A percentile compares a stretch with the other conserved stretches of the same genome.
phyloP scores from a whole-genome alignment of 2,888 invertebrate species.

The Zygothrica quintamaculata region DNA sequence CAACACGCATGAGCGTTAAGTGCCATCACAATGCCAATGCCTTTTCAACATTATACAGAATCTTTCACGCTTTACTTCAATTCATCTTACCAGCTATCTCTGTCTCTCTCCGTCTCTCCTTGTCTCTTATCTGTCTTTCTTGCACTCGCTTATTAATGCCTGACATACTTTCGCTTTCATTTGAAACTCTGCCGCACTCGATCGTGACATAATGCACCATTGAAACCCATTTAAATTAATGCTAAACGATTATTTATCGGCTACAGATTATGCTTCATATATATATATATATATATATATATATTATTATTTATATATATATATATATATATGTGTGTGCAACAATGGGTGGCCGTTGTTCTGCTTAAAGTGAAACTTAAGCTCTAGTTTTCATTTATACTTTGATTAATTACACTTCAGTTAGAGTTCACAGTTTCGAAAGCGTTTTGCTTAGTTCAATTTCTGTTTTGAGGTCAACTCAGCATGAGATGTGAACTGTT shows the following conservation, averaged over 20 bases:
- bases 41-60: constrained; percentile 52
- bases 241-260: constrained; percentile 74
- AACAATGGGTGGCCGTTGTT: constrained; percentile 49
- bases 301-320: constrained; percentile 7
- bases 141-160: constrained; percentile 6
- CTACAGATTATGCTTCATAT: constrained; percentile 18
- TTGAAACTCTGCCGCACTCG: constrained; percentile 53
- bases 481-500: constrained; percentile 28
- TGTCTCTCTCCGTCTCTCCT: constrained; percentile 3
- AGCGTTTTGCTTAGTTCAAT: constrained; percentile 37
- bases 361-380: constrained; percentile 52
- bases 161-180: constrained; percentile 78
- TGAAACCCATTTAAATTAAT: constrained; percentile 64
- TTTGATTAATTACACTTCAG: constrained; percentile 63
- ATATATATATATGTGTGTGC: no score
- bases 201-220: constrained; percentile 75
- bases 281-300: constrained; percentile 18
- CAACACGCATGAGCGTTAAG: constrained; percentile 55
- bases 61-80: constrained; percentile 48
- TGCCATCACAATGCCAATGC: constrained; percentile 55
- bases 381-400: constrained; percentile 48
- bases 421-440: constrained; percentile 53
- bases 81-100: background rate
- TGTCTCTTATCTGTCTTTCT: no score
- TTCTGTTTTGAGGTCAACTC: constrained; percentile 9